Percentiles rank a stretch among this genome's conserved stretches.
phyloP scores from a whole-genome alignment of 2,888 invertebrate genomes.

The Oscheius sp. region DNA sequence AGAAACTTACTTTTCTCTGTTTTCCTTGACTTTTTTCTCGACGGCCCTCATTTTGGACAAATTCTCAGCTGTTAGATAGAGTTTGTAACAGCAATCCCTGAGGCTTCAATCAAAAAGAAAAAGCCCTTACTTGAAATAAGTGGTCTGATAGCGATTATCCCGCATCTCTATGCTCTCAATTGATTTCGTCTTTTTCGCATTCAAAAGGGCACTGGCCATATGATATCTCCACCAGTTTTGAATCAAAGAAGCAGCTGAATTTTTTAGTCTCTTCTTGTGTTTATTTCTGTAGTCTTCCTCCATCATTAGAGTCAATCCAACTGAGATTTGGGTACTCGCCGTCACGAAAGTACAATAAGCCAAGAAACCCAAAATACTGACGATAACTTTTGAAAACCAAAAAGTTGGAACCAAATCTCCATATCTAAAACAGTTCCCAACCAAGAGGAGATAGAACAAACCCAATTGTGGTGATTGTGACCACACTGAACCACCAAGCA shows the following conservation, averaged over 20 bases:
- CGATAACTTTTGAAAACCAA: slow-evolving; percentile 58
- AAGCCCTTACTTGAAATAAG: slow-evolving; percentile 9
- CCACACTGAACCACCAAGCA: slow-evolving; percentile 64
- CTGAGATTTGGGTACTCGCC: slow-evolving; percentile 61
- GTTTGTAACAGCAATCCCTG: slow-evolving; percentile 55
- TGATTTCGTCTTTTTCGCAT: no score
- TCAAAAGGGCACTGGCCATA: slow-evolving; percentile 32
- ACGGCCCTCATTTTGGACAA: slow-evolving; percentile 48
- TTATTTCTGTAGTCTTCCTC: slow-evolving; percentile 59
- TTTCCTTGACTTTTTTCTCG: slow-evolving; percentile 46
- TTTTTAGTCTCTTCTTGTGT: slow-evolving; percentile 49
- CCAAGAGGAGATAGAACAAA: not conserved
- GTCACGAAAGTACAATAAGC: slow-evolving; percentile 60
- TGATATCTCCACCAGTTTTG: slow-evolving; percentile 53
- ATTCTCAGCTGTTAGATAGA: slow-evolving; percentile 56
- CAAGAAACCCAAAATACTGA: slow-evolving; percentile 58
- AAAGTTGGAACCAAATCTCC: slow-evolving; percentile 61
- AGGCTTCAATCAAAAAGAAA: not conserved
- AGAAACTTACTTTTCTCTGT: slow-evolving; percentile 36
- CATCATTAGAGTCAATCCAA: slow-evolving; percentile 62
- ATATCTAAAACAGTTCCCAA: no score
- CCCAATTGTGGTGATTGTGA: slow-evolving; percentile 59
- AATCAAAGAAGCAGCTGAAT: slow-evolving; percentile 59
- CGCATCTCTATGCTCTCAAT: no score
- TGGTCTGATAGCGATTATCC: slow-evolving; percentile 10